Evolutionary conservation across 2,797 vertebrate species (phyloP).

Genomic region (Aulostomus chinensis): DNA sequence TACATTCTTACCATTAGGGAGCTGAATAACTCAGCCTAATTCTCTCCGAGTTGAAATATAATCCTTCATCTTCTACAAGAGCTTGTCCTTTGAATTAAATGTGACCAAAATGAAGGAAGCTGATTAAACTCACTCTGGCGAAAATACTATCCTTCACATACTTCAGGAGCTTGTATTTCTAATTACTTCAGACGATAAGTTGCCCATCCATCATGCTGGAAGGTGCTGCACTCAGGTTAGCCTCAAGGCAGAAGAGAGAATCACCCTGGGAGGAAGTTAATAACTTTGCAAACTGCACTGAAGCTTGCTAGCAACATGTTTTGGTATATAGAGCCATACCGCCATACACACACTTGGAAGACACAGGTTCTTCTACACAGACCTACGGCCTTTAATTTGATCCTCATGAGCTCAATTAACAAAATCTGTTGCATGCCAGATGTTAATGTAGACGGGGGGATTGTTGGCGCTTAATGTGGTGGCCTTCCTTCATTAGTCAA

Average conservation of each 20-base stretch:
- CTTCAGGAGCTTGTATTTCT: conserved; percentile 53
- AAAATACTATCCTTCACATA: conserved; percentile 58
- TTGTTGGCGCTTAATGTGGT: not conserved
- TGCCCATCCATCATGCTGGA: conserved; percentile 51
- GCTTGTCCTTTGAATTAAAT: conserved; percentile 61
- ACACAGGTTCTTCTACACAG: not conserved
- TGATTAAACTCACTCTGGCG: conserved; percentile 64
- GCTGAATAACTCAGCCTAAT: conserved; percentile 29
- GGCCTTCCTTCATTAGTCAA: not conserved
- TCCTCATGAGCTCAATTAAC: not conserved
- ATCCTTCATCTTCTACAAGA: conserved; percentile 59
- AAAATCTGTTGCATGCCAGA: not conserved
- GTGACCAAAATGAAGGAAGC: conserved; percentile 58
- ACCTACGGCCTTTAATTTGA: not conserved
- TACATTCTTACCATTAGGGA: conserved; percentile 26
- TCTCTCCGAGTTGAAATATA: conserved; percentile 45
- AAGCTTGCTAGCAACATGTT: not conserved
- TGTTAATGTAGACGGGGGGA: not conserved
- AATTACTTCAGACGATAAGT: conserved; percentile 53
- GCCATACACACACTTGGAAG: not conserved
- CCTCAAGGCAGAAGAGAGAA: conserved; percentile 31
- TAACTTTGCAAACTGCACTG: conserved; percentile 2
- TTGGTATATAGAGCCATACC: not conserved
- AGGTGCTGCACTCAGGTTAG: conserved; percentile 17
- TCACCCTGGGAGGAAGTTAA: conserved; percentile 13